A percentile compares a stretch with the other conserved stretches of the same genome.
phyloP scores from a whole-genome alignment of 2,113 vertebrate genomes.

The Chamaea fasciata region DNA sequence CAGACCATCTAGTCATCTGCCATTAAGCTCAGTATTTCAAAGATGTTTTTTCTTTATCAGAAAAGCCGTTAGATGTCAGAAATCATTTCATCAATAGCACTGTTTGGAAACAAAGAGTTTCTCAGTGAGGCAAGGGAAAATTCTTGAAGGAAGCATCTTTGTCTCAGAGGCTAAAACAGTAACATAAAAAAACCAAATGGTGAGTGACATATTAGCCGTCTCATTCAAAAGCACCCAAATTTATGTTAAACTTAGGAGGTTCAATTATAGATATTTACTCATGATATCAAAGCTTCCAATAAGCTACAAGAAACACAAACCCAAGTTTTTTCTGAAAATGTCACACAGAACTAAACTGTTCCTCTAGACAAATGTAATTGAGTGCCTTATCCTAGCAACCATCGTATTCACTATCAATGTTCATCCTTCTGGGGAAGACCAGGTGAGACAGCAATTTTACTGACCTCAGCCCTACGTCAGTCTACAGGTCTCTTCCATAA shows the following conservation, averaged over 20 bases:
- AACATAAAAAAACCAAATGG: background rate
- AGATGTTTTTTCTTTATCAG: background rate
- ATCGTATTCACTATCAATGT: background rate
- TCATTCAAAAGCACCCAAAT: background rate
- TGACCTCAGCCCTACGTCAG: background rate
- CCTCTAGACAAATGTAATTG: background rate
- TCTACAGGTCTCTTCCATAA: background rate
- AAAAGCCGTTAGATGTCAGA: background rate
- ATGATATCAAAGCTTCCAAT: background rate
- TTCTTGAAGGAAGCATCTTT: background rate
- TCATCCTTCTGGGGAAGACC: background rate
- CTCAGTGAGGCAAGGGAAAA: background rate
- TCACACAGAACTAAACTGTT: background rate
- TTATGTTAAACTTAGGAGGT: background rate
- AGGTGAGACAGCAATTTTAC: background rate
- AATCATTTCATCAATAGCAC: background rate
- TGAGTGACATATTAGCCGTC: background rate
- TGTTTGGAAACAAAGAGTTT: background rate
- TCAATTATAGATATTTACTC: background rate
- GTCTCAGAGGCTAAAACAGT: background rate
- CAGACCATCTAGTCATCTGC: background rate
- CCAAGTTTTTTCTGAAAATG: background rate
- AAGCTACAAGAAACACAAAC: background rate
- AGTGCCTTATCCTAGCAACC: background rate
- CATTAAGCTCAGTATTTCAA: constrained; percentile 12